Evolutionary conservation across 1,140 invertebrate genomes (phyloP), one percentile per base, ranked within the genome.

Genomic region (Mya arenaria): DNA sequence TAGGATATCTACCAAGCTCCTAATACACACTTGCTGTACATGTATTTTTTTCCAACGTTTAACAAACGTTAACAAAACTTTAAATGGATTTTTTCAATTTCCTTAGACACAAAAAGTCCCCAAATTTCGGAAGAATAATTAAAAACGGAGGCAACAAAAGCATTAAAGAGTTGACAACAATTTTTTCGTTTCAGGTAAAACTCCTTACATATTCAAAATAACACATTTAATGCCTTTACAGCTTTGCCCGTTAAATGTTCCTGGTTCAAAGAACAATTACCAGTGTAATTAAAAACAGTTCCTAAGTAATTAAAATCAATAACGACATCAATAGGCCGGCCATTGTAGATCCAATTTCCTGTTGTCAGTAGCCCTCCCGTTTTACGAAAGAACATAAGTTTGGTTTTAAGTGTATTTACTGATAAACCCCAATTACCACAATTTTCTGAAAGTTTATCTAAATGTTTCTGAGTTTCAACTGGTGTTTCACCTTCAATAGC

Each of bases 281-380:
- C 74, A 78, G 60, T 78, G 28, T 78, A 78, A 66, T 78, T 63
- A 32, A 78, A 78, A 44, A 65, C 13, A 1, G 60, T 30, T 25
- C 74, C 74, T 4, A 66, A 17, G 48, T 71, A 80, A 36, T 41
- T 78, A 78, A 78, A 78, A 36, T 66, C 44, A 55, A 65, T 52
- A 78, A 60, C 58, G 4, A 78, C 30, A 30, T 78, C 60, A 36
- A 65, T 48, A 52, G 5, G 0, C 32, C 28, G n/a, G 25, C 41
- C 60, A 32, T 66, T 48, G 17, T 63, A 65, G 37, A n/a, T 52
- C 52, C 52, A 78, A 17, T 60, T 55, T 32, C 48, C 56, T 32
- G 62, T 48, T 69, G 23, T 1, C 37, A 55, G 28, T 25, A 69
- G 30, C 34, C 32, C 48, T 25, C 77, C 78, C 48, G 66, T 56